Percentiles rank a stretch among this genome's conserved stretches.
Evolutionary conservation across 2,113 vertebrate genomes (phyloP).

Genomic region (Lampris megalopsis): DNA sequence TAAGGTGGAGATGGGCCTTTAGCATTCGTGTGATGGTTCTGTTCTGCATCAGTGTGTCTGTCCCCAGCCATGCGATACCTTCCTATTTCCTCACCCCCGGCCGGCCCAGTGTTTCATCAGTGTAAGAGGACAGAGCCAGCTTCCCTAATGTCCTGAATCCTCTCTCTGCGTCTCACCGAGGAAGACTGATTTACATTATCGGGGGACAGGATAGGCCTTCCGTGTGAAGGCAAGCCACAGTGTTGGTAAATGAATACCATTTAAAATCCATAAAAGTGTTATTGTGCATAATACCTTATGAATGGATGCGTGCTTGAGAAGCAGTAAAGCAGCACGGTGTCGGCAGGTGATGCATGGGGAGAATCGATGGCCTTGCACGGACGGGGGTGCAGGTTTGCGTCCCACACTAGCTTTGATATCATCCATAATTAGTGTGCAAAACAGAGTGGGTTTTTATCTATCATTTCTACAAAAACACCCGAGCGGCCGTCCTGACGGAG

Average conservation of each 20-base stretch:
- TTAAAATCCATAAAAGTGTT: conserved; percentile 84
- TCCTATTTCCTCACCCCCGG: conserved; percentile 46
- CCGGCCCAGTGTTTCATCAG: conserved; percentile 69
- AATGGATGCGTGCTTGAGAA: conserved; percentile 77
- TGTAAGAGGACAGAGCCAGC: conserved; percentile 71
- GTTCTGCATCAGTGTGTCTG: conserved; percentile 63
- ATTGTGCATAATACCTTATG: conserved; percentile 82
- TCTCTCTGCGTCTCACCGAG: conserved; percentile 69
- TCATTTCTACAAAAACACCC: conserved; percentile 68
- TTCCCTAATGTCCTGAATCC: conserved; percentile 71
- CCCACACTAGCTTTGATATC: conserved; percentile 57
- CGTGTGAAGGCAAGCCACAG: conserved; percentile 72
- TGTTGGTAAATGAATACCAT: conserved; percentile 80
- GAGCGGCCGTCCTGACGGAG: conserved; percentile 55
- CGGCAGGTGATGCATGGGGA: conserved; percentile 50
- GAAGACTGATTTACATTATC: conserved; percentile 78
- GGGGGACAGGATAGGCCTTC: conserved; percentile 77
- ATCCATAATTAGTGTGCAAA: conserved; percentile 59
- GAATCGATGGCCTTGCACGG: conserved; percentile 49
- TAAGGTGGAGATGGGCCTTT: conserved; percentile 60
- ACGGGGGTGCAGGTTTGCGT: conserved; percentile 12
- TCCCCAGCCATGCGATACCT: conserved; percentile 51
- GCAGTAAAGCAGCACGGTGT: conserved; percentile 72
- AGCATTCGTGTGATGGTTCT: conserved; percentile 58
- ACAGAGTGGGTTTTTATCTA: conserved; percentile 73